Conservation (phyloP, 2,797 vertebrate species). For the Sylvia borin region DNA sequence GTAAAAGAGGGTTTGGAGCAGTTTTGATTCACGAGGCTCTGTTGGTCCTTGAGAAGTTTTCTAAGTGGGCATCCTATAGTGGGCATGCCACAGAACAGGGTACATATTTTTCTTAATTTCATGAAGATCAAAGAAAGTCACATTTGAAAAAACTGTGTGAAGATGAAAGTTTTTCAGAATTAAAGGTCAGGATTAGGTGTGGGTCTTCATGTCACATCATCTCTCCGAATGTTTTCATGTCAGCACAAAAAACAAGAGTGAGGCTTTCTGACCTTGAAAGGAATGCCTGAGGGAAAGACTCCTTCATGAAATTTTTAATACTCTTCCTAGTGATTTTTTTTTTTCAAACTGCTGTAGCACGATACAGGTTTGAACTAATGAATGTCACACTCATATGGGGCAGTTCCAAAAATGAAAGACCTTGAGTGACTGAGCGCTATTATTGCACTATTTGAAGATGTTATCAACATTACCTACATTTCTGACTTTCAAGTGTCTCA, state of each 20-base stretch:
- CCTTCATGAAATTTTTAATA: constrained; percentile 62
- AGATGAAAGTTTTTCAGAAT: constrained; percentile 24
- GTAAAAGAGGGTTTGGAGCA: background rate
- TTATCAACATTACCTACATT: constrained; percentile 52
- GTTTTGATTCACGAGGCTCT: background rate
- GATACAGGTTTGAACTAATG: constrained; percentile 40
- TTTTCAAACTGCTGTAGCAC: background rate
- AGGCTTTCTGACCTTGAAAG: constrained; percentile 62
- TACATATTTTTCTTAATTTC: background rate
- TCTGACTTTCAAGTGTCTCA: constrained; percentile 65
- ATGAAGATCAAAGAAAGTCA: background rate
- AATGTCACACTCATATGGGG: constrained; percentile 53
- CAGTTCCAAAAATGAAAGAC: constrained; percentile 67
- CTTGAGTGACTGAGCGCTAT: constrained; percentile 22
- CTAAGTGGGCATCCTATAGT: background rate
- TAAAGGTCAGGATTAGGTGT: background rate
- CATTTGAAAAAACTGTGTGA: background rate
- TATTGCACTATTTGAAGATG: constrained; percentile 4
- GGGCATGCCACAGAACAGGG: background rate
- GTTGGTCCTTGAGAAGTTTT: background rate
- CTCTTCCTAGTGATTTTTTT: background rate
- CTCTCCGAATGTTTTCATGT: constrained; percentile 34
- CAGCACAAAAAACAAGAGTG: constrained; percentile 33
- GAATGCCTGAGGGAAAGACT: constrained; percentile 45
- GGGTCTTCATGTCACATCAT: background rate